Base-by-base conservation (phyloP, 53 echinoderm and acorn worm genomes). In the Mesocentrotus franciscanus region DNA sequence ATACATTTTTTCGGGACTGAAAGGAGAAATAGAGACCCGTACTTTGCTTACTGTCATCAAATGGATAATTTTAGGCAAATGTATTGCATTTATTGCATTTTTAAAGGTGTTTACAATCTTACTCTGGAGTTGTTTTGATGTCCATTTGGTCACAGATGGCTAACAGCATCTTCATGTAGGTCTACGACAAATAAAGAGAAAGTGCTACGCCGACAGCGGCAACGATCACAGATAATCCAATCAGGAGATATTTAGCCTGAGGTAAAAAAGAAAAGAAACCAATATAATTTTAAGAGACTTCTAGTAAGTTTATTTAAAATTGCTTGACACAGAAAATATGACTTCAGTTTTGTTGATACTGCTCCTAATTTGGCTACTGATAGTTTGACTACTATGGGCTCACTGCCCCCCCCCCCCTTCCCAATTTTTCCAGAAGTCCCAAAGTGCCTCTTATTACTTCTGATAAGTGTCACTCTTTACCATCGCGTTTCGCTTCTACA, bases 161-260 rank as follows among this genome's bases (percentile, higher is more conserved):
- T 22, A 27, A 56, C 55, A 49, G 39, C 20, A 84, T 36, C 13
- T 1, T 12, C 27, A 87, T 58, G n/a, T 29, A 58, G 57, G 56
- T 58, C 87, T 87, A 87, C 58, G 87, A 84, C 49, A 93, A 35
- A 55, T 93, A 61, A 18, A 93, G 49, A 68, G 95, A 87, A 39
- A 94, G 62, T 1, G 26, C 87, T 13, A 94, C 56, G 9, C 70
- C 95, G 6, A 94, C 71, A 9, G 14, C 95, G 8, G 68, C 95
- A 16, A 94, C 87, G 68, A 85, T 68, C 42, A 94, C 30, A 14
- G 95, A 66, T 85, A 94, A 42, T 55, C 95, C 95, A 71, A 94
- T 61, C 22, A 94, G 89, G 10, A 94, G 68, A 42, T 20, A 66
- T 12, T 85, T 66, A 18, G 71, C 95, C 95, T 94, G 87, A 14